Conservation (phyloP, 2,113 vertebrate genomes). For the Poeciliopsis occidentalis region DNA sequence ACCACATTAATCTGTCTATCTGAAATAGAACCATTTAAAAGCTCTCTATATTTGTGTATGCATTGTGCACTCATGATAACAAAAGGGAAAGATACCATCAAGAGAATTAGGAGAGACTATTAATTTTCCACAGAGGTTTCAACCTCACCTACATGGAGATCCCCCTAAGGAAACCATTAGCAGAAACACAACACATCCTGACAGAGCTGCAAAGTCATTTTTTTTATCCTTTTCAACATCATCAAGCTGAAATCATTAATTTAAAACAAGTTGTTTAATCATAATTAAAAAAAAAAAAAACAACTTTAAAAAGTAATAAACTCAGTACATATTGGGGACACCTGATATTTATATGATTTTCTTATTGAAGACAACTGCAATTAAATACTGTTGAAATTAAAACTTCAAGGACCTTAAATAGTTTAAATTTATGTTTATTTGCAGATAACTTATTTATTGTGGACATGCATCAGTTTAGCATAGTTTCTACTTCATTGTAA, state of each 20-base stretch:
- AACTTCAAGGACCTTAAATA: not conserved
- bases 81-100: slow-evolving; percentile 52
- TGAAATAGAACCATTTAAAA: not conserved
- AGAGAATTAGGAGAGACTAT: slow-evolving; percentile 36
- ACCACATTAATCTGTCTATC: no score
- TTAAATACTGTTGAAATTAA: slow-evolving; percentile 4
- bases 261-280: not conserved
- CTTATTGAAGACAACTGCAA: slow-evolving; percentile 3
- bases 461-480: slow-evolving; percentile 2
- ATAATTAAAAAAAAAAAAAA: no score
- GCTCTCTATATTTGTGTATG: slow-evolving; percentile 45
- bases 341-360: slow-evolving; percentile 2
- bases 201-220: slow-evolving; percentile 26
- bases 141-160: slow-evolving; percentile 43
- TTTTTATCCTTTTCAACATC: slow-evolving; percentile 38
- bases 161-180: slow-evolving; percentile 55
- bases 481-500: slow-evolving; percentile 4
- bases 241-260: slow-evolving; percentile 17
- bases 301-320: not conserved
- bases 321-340: not conserved
- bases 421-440: not conserved
- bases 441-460: not conserved
- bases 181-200: slow-evolving; percentile 9
- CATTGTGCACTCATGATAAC: slow-evolving; percentile 24
- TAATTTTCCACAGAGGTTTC: slow-evolving; percentile 41